Conservation (phyloP, 2,113 vertebrate genomes). For the Miniopterus natalensis region DNA sequence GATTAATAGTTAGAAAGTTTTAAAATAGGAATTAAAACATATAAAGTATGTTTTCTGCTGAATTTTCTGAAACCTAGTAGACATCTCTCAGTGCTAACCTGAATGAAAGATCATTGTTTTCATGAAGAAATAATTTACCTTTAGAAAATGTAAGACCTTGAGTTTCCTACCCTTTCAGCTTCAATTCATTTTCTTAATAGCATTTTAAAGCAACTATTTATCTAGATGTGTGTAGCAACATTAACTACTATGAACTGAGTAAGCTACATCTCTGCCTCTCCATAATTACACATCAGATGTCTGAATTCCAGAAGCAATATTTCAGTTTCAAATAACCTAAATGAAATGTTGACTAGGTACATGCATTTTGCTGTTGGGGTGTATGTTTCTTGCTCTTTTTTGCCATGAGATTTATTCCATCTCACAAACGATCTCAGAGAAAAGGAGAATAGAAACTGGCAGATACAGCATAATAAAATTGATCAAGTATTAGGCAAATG, state of each 20-base stretch:
- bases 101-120: conserved; percentile 45
- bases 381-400: neutral
- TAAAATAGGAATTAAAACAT: conserved; percentile 25
- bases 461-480: neutral
- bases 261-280: conserved; percentile 60
- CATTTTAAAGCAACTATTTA: conserved; percentile 72
- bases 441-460: conserved; percentile 50
- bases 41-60: neutral
- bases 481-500: conserved; percentile 35
- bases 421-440: neutral
- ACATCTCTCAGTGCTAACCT: neutral
- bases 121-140: conserved; percentile 63
- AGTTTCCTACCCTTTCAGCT: conserved; percentile 65
- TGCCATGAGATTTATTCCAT: conserved; percentile 1
- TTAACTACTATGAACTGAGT: conserved; percentile 60
- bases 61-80: conserved; percentile 44
- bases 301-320: conserved; percentile 45
- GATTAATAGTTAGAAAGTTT: neutral
- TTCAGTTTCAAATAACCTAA: conserved; percentile 61
- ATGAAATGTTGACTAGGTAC: conserved; percentile 59
- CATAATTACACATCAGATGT: conserved; percentile 69
- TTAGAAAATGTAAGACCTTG: conserved; percentile 48
- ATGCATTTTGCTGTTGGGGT: conserved; percentile 27
- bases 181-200: conserved; percentile 72
- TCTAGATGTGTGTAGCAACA: conserved; percentile 53